Evolutionary conservation across 2,113 vertebrate genomes (phyloP), one percentile per base, ranked within the genome.

Genomic region (Anolis carolinensis): DNA sequence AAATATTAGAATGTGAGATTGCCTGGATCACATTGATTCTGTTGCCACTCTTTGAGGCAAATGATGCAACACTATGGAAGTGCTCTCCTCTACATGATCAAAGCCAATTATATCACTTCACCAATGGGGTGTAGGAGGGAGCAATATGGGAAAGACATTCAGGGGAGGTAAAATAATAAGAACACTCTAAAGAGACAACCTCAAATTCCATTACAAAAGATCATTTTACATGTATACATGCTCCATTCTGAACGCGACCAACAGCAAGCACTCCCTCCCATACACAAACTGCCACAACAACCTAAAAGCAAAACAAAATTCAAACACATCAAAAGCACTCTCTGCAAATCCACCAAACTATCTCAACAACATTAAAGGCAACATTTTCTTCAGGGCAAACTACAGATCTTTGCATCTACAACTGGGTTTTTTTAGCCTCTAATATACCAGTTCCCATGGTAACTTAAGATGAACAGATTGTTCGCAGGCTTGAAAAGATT

Each of bases 381-480:
- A 77, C 39, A 88, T 89, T 93, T 89, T 89, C 80, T 91, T 85
- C 86, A 76, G 90, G 82, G 79, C 82, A 90, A 93, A 92, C 90
- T 63, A 73, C 67, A 91, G 78, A 91, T 94, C 85, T 93, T 94
- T 93, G 83, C 92, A 95, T 94, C 88, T 93, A 88, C 82, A 87
- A 89, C 73, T 85, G 85, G 25, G 36, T 74, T 88, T 87, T 79
- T 50, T 80, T 87, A 87, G 44, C 88, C 89, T 91, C 95, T 95
- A 95, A 95, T 93, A 89, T 90, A 92, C 79, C 71, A 90, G 95
- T 96, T 96, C 89, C 95, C 91, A 96, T 89, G 90, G 92, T 80
- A 95, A 96, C 93, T 16, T 87, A 91, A 91, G 92, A 93, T 83
- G 92, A 94, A 94, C 92, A 90, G 92, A 93, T 93, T 95, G 94